These are phyloP conservation scores for Nipponia nippon DNA, from an alignment of 2,113 vertebrate genomes.

Conservation along the genomic window DNA sequence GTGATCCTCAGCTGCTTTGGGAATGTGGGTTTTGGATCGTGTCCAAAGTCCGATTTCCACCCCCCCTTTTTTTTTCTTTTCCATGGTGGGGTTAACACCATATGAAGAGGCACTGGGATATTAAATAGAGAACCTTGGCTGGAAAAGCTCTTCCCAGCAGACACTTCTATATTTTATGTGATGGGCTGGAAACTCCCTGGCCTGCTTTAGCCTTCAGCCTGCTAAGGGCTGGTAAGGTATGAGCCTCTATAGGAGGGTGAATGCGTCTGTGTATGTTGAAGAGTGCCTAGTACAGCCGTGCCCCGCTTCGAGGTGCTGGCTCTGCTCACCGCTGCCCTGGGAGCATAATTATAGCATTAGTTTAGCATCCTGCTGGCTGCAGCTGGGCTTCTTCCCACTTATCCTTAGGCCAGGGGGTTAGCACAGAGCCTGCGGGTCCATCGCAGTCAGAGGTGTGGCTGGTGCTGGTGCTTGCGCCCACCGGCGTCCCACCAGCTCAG, in stretches of 20 bases:
- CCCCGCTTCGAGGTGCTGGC: not conserved
- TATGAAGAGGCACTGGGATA: not conserved
- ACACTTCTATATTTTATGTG: not conserved
- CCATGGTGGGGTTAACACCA: not conserved
- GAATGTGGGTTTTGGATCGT: not conserved
- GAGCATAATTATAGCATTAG: not conserved
- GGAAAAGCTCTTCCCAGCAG: constrained; percentile 12
- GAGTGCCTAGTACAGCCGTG: not conserved
- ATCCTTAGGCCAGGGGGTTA: not conserved
- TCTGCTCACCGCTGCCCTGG: not conserved
- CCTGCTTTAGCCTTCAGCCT: not conserved
- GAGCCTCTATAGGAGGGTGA: not conserved
- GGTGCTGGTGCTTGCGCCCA: not conserved
- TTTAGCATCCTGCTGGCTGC: not conserved
- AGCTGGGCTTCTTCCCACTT: not conserved
- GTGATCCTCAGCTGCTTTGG: not conserved
- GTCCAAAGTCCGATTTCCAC: not conserved
- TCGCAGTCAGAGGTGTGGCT: not conserved
- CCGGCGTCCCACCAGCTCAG: not conserved
- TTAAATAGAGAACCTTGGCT: not conserved
- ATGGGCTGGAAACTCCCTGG: constrained; percentile 41
- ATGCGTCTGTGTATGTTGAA: not conserved
- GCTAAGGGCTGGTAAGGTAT: not conserved
- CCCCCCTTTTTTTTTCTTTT: not conserved
- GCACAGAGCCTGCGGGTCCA: not conserved